These are phyloP conservation scores for Chiloscyllium punctatum DNA, from an alignment of 2,797 vertebrate genomes.

Conservation along the genomic window DNA sequence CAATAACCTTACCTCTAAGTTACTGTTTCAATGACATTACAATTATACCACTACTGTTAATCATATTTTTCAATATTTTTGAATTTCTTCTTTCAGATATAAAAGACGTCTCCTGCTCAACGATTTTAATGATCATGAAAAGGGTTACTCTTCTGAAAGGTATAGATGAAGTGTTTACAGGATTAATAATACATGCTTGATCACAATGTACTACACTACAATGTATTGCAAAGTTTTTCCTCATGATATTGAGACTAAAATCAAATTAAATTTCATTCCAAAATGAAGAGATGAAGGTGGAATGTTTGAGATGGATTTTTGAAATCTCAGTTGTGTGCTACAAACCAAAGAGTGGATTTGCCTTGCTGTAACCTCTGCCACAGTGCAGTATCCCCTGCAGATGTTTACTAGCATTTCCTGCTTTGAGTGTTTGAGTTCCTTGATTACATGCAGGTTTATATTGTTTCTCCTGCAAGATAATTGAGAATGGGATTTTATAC, in stretches of 20 bases:
- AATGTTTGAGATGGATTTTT: not conserved
- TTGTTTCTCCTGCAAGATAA: not conserved
- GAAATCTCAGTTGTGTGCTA: not conserved
- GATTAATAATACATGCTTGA: not conserved
- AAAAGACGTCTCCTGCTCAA: conserved; percentile 81
- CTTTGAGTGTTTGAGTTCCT: not conserved
- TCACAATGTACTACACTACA: not conserved
- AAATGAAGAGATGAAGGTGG: not conserved
- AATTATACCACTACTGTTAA: not conserved
- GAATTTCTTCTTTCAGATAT: conserved; percentile 61
- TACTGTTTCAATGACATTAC: not conserved
- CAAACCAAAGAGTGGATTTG: not conserved
- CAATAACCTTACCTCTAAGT: not conserved
- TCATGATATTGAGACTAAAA: not conserved
- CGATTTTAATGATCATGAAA: conserved; percentile 73
- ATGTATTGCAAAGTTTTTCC: conserved; percentile 12
- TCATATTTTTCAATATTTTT: not conserved
- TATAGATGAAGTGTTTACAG: conserved; percentile 46
- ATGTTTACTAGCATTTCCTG: not conserved
- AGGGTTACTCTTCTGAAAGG: conserved; percentile 79
- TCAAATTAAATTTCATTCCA: not conserved
- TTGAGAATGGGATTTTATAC: not conserved
- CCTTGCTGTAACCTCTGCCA: not conserved
- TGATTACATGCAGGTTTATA: not conserved
- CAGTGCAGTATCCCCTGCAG: not conserved